These are phyloP conservation scores for Anthopleura xanthogrammica DNA, from an alignment of 92 coral and sea anemone genomes.

Conservation along the genomic window DNA sequence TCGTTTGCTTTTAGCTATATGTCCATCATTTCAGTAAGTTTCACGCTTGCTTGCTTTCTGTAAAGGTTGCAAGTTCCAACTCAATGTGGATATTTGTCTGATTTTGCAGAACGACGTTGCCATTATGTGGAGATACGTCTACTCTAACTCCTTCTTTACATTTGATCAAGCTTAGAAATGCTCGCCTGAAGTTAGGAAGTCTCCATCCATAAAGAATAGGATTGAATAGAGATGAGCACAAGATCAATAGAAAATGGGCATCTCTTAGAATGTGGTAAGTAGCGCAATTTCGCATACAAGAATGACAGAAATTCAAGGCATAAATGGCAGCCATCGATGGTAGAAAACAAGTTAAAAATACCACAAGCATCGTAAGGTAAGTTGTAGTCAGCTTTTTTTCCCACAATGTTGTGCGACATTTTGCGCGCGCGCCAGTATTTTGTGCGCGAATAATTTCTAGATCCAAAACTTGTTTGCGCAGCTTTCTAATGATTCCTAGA, in stretches of 20 bases:
- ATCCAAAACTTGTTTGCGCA: conserved; percentile 32
- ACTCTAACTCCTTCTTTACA: conserved; percentile 27
- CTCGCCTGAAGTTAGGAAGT: conserved; percentile 40
- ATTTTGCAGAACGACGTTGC: neutral
- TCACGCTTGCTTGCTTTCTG: conserved; percentile 7
- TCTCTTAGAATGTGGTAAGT: conserved; percentile 47
- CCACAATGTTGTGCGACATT: conserved; percentile 33
- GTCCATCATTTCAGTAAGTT: neutral
- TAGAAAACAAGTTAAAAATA: conserved; percentile 29
- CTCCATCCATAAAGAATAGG: conserved; percentile 51
- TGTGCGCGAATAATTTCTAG: conserved; percentile 33
- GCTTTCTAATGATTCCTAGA: conserved; percentile 33
- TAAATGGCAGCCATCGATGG: conserved; percentile 46
- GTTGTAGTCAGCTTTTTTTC: conserved; percentile 48
- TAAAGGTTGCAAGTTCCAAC: conserved; percentile 18
- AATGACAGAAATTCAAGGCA: conserved; percentile 40
- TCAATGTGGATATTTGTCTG: conserved; percentile 7
- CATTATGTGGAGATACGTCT: conserved; percentile 11
- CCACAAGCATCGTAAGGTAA: conserved; percentile 39
- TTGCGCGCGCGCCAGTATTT: conserved; percentile 24
- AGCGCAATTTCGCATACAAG: conserved; percentile 31
- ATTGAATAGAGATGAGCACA: conserved; percentile 38
- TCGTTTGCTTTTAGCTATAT: neutral
- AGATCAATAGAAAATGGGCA: conserved; percentile 42
- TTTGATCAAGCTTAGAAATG: conserved; percentile 18